Conservation (phyloP, 2,888 invertebrate species). For the Prenolepis imparis region DNA sequence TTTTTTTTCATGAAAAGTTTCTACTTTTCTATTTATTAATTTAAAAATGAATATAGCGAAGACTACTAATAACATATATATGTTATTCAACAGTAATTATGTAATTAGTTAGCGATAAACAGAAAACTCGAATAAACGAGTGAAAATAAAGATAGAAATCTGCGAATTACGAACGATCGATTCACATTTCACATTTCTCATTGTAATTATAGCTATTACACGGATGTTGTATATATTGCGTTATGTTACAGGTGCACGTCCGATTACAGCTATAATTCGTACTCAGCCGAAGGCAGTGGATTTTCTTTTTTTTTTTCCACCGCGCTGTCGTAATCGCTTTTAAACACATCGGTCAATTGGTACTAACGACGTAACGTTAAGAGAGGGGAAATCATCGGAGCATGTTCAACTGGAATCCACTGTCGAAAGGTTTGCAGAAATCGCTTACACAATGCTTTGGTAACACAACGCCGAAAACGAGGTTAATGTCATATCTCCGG, state of each 20-base stretch:
- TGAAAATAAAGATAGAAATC: background rate
- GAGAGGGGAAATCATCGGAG: slow-evolving; percentile 48
- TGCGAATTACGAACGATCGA: background rate
- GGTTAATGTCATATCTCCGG: slow-evolving; percentile 54
- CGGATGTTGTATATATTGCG: slow-evolving; percentile 4
- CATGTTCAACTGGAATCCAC: slow-evolving; percentile 39
- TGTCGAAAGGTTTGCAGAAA: slow-evolving; percentile 51
- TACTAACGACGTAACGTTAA: slow-evolving; percentile 40
- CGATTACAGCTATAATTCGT: slow-evolving; percentile 34
- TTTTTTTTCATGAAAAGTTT: background rate
- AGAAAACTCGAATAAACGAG: background rate
- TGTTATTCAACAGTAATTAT: slow-evolving; percentile 16
- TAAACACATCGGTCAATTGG: background rate
- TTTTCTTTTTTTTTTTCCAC: slow-evolving; percentile 16
- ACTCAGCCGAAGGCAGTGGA: background rate
- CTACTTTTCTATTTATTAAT: background rate
- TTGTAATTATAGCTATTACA: slow-evolving; percentile 33
- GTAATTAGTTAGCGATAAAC: background rate
- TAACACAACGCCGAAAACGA: slow-evolving; percentile 44
- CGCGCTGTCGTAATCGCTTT: slow-evolving; percentile 36
- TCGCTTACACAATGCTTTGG: slow-evolving; percentile 53
- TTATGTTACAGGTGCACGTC: slow-evolving; percentile 17
- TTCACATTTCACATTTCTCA: slow-evolving; percentile 6
- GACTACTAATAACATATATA: background rate
- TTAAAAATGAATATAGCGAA: slow-evolving; percentile 1